Conservation (phyloP, 2,888 invertebrate genomes). For the Drosophila rellima region DNA sequence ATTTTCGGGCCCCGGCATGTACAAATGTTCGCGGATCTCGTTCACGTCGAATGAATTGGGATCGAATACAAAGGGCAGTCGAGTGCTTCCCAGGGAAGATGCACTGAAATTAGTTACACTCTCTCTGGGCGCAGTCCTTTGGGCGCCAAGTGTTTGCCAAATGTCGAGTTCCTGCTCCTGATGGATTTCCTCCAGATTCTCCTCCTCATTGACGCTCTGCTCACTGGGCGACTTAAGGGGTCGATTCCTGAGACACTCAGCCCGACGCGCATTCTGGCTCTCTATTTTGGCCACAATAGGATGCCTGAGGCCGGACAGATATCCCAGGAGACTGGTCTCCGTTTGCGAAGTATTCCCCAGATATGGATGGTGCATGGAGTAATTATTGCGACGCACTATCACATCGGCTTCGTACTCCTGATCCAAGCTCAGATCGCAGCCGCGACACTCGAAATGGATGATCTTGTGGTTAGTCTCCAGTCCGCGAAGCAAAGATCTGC, state of each 20-base stretch:
- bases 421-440: conserved; percentile 69
- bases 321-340: conserved; percentile 56
- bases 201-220: conserved; percentile 5
- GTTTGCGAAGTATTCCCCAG: conserved; percentile 65
- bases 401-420: conserved; percentile 75
- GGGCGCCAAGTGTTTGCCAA: conserved; percentile 38
- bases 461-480: conserved; percentile 65
- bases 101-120: too few species aligned
- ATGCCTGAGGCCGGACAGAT: conserved; percentile 62
- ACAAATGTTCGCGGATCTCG: conserved; percentile 66
- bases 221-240: conserved; percentile 1
- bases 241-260: conserved; percentile 48
- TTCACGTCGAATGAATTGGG: conserved; percentile 63
- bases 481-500: conserved; percentile 57
- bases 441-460: conserved; percentile 67
- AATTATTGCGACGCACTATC: conserved; percentile 76
- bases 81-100: background rate
- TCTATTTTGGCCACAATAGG: conserved; percentile 50
- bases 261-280: background rate
- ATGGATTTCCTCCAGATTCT: conserved; percentile 8
- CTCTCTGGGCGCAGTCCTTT: rapidly evolving
- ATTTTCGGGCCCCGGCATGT: conserved; percentile 66
- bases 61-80: conserved; percentile 51
- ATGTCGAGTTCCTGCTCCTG: conserved; percentile 50
- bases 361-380: conserved; percentile 54